These are phyloP conservation scores for Agelaius phoeniceus DNA, from an alignment of 2,113 vertebrate species.

Conservation along the genomic window DNA sequence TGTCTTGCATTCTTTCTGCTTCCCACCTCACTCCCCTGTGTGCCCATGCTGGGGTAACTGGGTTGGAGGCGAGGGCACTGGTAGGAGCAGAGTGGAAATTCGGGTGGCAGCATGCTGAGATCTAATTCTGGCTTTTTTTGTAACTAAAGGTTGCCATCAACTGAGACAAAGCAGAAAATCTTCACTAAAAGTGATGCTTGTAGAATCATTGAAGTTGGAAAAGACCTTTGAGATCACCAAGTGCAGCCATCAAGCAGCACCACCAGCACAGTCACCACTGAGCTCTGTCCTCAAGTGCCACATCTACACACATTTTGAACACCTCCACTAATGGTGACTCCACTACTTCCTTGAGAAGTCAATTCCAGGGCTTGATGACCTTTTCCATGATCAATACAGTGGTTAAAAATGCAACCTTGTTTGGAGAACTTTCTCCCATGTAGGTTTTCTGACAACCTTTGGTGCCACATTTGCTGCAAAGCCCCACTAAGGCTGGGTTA, in stretches of 20 bases:
- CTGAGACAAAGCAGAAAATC: not conserved
- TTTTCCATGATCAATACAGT: fast-evolving
- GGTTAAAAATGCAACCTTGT: fast-evolving
- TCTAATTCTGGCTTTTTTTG: not conserved
- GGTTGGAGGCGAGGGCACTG: not conserved
- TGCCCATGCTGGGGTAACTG: not conserved
- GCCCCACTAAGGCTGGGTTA: not conserved
- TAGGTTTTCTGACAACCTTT: fast-evolving
- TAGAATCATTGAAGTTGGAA: fast-evolving
- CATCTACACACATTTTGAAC: fast-evolving
- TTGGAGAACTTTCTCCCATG: not conserved
- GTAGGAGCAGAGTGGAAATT: not conserved
- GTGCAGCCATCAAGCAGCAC: not conserved
- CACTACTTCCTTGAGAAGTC: not conserved
- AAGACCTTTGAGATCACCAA: not conserved
- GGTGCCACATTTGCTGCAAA: not conserved
- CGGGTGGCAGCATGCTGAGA: too few species aligned
- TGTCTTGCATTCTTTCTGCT: fast-evolving
- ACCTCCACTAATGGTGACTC: not conserved
- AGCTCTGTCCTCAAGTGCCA: not conserved
- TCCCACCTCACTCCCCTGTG: fast-evolving
- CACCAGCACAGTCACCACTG: not conserved
- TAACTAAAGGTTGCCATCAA: not conserved
- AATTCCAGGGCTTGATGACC: not conserved
- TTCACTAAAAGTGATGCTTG: fast-evolving